Base-by-base conservation (phyloP, 2,888 invertebrate genomes). In the Tenthredo scrophulariae region DNA sequence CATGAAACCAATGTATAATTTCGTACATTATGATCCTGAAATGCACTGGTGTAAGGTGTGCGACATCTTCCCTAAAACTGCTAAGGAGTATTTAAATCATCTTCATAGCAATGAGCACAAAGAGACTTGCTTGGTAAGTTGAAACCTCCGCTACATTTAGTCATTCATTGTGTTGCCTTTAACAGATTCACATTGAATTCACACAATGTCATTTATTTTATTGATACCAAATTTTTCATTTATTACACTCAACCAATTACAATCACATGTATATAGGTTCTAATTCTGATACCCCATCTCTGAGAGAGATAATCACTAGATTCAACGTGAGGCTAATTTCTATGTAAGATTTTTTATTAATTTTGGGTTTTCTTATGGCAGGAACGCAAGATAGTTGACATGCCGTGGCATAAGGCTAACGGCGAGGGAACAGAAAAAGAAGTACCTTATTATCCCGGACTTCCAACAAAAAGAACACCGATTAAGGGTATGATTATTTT, bases 21-120 rank as follows among this genome's bases (percentile, higher is more conserved):
- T 96, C 91, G 96, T 97, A 84, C 97, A 97, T 94, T 98, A 97
- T 92, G 98, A 98, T 93, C 97, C 97, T 0, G 97, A 97, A 94
- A 96, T 97, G 95, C 97, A 98, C 92, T 98, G 98, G 98, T 98
- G 98, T 92, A 95, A 97, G 84, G 95, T 96, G 79, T 98, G 98
- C 94, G 96, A 97, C 92, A 96, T 97, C 89, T 98, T 98, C 93
- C 98, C 98, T 46, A 96, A 97, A 91, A 97, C 97, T 2, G 97
- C 97, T 82, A 97, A 97, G 93, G 97, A 97, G 92, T 97, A 97
- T 92, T 94, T 98, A 88, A 96, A 96, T 93, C 98, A 98, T 94
- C 95, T 98, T 89, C 98, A 98, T 92, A 95, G 96, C 83, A 95
- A 96, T 86, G 96, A 96, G 58, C 98, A 98, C 94, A 96, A 96